phyloP scores from a whole-genome alignment of 2,888 invertebrate genomes.

The Acanthosepion esculentum region DNA sequence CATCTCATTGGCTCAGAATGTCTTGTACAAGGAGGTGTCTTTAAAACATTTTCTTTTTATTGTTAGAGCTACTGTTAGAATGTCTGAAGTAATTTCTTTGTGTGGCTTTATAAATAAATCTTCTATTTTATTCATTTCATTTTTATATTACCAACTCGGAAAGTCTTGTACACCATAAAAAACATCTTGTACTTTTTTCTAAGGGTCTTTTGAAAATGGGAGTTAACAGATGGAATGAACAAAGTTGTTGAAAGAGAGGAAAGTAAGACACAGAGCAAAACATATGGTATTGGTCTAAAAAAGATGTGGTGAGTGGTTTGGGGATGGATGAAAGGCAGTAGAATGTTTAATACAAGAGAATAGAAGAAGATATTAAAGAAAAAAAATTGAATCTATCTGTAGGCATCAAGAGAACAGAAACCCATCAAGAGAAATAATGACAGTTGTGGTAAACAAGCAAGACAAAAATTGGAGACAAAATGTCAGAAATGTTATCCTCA shows the following conservation, averaged over 20 bases:
- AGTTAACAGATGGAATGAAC: background rate
- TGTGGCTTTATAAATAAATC: no score
- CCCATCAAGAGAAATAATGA: background rate
- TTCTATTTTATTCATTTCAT: no score
- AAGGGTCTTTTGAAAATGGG: background rate
- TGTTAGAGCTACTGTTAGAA: no score
- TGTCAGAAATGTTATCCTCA: no score
- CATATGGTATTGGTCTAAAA: background rate
- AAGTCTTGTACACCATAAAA: no score
- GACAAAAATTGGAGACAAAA: no score
- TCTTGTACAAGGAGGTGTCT: no score
- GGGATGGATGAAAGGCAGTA: background rate
- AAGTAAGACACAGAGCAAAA: background rate
- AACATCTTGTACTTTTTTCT: background rate
- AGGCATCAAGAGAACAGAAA: background rate
- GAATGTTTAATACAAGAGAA: background rate
- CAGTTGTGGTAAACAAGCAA: background rate
- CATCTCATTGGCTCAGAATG: no score
- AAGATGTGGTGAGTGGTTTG: background rate
- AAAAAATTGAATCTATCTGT: background rate
- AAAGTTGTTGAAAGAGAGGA: background rate
- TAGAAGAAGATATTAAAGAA: background rate
- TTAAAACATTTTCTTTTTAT: no score
- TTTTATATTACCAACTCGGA: no score
- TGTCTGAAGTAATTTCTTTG: no score